phyloP scores from a whole-genome alignment of 30 jellyfish, hydroid and myxozoan species.

The Phacellophora camtschatica region DNA sequence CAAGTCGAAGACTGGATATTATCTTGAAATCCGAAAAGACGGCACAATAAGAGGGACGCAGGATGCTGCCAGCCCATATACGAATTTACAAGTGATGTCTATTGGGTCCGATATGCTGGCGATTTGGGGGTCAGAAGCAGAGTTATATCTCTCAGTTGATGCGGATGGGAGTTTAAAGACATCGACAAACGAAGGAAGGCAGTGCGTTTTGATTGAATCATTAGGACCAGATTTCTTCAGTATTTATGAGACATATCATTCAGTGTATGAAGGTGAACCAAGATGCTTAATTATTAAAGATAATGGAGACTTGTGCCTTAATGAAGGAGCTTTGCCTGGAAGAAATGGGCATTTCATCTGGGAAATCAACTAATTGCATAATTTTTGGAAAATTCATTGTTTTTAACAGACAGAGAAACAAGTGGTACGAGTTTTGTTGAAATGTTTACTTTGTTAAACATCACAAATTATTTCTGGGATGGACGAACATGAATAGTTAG shows the following conservation, averaged over 20 bases:
- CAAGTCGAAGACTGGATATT: slow-evolving; percentile 82
- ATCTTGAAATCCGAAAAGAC: slow-evolving; percentile 81
- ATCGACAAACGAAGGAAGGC: slow-evolving; percentile 91
- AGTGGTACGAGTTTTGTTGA: too few relatives aligned
- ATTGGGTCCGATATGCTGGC: slow-evolving; percentile 99
- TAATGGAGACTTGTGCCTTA: slow-evolving; percentile 58
- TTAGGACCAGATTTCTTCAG: slow-evolving; percentile 81
- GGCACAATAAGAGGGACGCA: slow-evolving; percentile 91
- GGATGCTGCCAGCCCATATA: slow-evolving; percentile 77
- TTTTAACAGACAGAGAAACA: too few relatives aligned
- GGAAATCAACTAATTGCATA: slow-evolving; percentile 52
- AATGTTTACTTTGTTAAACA: too few relatives aligned
- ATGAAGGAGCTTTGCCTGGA: slow-evolving; percentile 65
- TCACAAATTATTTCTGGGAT: too few relatives aligned
- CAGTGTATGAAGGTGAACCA: slow-evolving; percentile 89
- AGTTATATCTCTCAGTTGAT: slow-evolving; percentile 80
- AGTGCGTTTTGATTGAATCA: slow-evolving; percentile 92
- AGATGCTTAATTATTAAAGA: slow-evolving; percentile 70
- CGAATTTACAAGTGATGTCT: slow-evolving; percentile 88
- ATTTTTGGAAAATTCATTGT: too few relatives aligned
- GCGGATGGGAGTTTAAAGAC: slow-evolving; percentile 84
- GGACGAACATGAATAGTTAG: too few relatives aligned
- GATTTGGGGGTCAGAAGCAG: slow-evolving; percentile 96
- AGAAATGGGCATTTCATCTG: slow-evolving; percentile 90
- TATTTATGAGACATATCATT: slow-evolving; percentile 85